Evolutionary conservation across 2,113 vertebrate genomes (phyloP).

Genomic region (Neomonachus schauinslandi): DNA sequence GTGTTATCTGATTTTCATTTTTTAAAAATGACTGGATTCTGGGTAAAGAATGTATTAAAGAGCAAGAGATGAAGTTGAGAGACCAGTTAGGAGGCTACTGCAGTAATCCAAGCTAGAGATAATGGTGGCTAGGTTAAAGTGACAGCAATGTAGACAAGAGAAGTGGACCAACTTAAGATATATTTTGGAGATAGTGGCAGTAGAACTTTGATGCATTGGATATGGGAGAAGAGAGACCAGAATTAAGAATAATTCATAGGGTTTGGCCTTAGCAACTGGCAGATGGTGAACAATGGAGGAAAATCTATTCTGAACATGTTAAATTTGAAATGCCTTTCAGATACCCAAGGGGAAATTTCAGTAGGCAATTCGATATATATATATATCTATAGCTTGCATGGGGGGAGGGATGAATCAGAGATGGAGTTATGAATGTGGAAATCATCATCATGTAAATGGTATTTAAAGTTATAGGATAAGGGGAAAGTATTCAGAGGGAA

Average conservation of each 20-base stretch:
- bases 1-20: constrained; percentile 40
- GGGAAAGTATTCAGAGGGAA: background rate
- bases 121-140: constrained; percentile 18
- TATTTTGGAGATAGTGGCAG: constrained; percentile 5
- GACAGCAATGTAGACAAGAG: background rate
- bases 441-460: background rate
- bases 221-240: background rate
- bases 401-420: background rate
- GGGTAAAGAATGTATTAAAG: background rate
- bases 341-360: constrained; percentile 31
- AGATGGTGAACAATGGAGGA: constrained; percentile 36
- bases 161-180: constrained; percentile 13
- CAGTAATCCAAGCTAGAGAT: constrained; percentile 8
- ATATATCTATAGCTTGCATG: background rate
- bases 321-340: constrained; percentile 18
- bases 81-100: background rate
- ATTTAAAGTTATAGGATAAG: background rate
- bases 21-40: constrained; percentile 20
- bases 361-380: background rate
- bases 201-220: constrained; percentile 28
- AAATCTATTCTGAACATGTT: constrained; percentile 44
- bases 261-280: background rate
- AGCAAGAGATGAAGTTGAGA: constrained; percentile 18
- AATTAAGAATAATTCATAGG: background rate
- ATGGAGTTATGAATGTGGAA: constrained; percentile 41